Conservation (phyloP, 2,797 vertebrate genomes). For the Parauchenoglanis ngamensis region DNA sequence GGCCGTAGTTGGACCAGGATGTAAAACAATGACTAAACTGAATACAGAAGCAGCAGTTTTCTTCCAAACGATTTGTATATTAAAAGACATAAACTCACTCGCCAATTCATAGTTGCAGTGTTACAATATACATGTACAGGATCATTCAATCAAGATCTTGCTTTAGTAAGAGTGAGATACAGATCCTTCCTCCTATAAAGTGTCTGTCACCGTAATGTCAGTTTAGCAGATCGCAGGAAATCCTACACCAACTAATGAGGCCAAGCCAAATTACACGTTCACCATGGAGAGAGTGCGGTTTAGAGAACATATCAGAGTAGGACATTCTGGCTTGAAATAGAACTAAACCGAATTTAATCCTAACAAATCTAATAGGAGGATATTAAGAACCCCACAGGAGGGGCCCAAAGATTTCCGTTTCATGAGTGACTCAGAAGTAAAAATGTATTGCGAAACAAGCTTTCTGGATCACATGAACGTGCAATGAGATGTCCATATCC, state of each 20-base stretch:
- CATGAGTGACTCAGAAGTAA: neutral
- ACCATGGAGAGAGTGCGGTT: neutral
- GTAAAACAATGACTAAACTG: neutral
- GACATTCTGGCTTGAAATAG: neutral
- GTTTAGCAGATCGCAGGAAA: slow-evolving; percentile 39
- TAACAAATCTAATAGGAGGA: neutral
- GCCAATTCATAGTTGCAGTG: neutral
- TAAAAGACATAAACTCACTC: neutral
- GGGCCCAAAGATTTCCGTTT: neutral
- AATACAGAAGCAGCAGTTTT: neutral
- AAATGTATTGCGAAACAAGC: neutral
- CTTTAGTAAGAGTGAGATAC: neutral
- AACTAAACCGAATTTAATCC: neutral
- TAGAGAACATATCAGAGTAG: neutral
- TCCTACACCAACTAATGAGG: slow-evolving; percentile 19
- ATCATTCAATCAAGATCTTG: neutral
- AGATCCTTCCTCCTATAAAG: neutral
- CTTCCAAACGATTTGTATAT: neutral
- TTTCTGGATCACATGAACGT: neutral
- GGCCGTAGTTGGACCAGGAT: neutral
- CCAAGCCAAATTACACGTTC: neutral
- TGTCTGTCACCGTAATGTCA: slow-evolving; percentile 7
- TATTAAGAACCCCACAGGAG: neutral
- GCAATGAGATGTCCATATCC: neutral
- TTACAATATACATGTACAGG: neutral